A percentile compares a stretch with the other conserved stretches of the same genome.
These are phyloP conservation scores for Dunckerocampus dactyliophorus DNA, from an alignment of 2,113 vertebrate species.

Conservation along the genomic window DNA sequence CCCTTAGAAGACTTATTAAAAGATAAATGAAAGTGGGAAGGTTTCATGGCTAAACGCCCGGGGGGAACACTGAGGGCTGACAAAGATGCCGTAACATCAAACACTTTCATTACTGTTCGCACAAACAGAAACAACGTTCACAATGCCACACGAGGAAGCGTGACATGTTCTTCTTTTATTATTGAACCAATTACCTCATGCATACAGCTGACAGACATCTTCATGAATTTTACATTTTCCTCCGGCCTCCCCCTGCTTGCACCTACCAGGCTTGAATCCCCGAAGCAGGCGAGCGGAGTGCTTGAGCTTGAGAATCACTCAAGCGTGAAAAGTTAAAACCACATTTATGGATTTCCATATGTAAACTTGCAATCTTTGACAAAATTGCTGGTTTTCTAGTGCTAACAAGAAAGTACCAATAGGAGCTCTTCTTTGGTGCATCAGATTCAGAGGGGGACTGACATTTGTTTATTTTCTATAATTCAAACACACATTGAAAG, in stretches of 20 bases:
- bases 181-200: constrained; percentile 54
- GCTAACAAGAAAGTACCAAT: background rate
- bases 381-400: constrained; percentile 1
- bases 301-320: constrained; percentile 31
- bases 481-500: no score
- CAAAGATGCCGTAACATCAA: constrained; percentile 53
- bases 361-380: constrained; percentile 2
- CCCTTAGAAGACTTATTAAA: constrained; percentile 56
- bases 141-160: constrained; percentile 38
- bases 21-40: constrained; percentile 49
- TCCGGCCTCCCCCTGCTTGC: constrained; percentile 21
- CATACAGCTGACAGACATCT: constrained; percentile 41
- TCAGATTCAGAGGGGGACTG: no score
- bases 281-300: constrained; percentile 29
- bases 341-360: constrained; percentile 10
- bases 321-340: constrained; percentile 24
- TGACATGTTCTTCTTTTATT: constrained; percentile 56
- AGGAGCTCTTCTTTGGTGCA: no score
- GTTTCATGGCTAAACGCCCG: constrained; percentile 36
- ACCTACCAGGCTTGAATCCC: constrained; percentile 24
- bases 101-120: constrained; percentile 47
- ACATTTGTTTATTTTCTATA: no score
- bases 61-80: constrained; percentile 34
- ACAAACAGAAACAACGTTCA: constrained; percentile 42
- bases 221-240: constrained; percentile 51